These are phyloP conservation scores for Tiaroga cobitis DNA, from an alignment of 2,797 vertebrate genomes.

Conservation along the genomic window DNA sequence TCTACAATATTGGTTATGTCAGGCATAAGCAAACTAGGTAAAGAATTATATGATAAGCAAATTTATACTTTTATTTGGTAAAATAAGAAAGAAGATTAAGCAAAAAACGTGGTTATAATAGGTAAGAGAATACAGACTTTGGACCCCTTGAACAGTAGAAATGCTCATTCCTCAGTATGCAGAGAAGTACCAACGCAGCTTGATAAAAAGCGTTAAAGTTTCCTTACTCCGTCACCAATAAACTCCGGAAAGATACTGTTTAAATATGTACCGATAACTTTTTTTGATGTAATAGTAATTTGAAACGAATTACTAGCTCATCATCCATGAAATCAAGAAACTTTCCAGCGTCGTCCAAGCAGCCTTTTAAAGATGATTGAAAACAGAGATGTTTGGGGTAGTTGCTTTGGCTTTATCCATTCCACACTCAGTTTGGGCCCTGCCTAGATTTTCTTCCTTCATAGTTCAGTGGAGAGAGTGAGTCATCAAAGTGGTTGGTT, in stretches of 20 bases:
- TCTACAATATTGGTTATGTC: neutral
- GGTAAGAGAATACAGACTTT: neutral
- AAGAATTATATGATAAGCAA: neutral
- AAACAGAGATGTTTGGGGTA: slow-evolving; percentile 16
- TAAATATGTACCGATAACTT: neutral
- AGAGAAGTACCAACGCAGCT: neutral
- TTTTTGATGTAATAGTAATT: neutral
- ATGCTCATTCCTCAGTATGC: neutral
- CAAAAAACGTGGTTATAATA: neutral
- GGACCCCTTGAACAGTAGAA: neutral
- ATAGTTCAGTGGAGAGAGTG: slow-evolving; percentile 50
- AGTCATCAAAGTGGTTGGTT: slow-evolving; percentile 53
- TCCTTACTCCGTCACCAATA: neutral
- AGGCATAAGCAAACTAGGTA: neutral
- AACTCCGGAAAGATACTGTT: neutral
- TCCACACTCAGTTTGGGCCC: slow-evolving; percentile 48
- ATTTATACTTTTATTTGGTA: neutral
- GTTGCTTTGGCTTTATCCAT: slow-evolving; percentile 37
- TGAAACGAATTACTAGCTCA: neutral
- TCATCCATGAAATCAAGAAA: neutral
- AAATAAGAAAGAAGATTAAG: neutral
- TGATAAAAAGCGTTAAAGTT: neutral
- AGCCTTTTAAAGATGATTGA: neutral
- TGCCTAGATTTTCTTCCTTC: slow-evolving; percentile 30
- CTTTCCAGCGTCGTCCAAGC: neutral